Percentiles rank a stretch among this genome's conserved stretches.
Conservation (phyloP, 2,113 vertebrate species). For the Oplegnathus fasciatus region DNA sequence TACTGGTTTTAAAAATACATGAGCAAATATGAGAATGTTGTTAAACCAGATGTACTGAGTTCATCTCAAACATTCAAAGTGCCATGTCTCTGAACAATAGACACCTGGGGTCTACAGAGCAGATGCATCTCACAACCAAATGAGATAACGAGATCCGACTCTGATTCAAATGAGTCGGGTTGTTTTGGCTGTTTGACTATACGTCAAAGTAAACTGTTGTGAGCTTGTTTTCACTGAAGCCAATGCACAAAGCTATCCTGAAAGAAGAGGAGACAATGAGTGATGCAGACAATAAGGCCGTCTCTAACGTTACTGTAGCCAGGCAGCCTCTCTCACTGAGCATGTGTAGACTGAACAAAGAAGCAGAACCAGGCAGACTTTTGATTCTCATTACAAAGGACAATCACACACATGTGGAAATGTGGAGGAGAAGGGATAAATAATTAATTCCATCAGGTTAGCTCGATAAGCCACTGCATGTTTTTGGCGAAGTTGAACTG, state of each 20-base stretch:
- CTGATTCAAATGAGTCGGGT: conserved; percentile 10
- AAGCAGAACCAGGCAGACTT: conserved; percentile 21
- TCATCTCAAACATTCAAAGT: not conserved
- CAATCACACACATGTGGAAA: conserved; percentile 27
- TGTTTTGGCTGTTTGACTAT: conserved; percentile 39
- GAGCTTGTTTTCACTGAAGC: conserved; percentile 5
- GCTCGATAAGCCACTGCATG: not conserved
- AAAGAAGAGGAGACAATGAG: conserved; percentile 47
- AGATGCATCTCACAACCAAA: not conserved
- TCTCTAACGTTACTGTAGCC: conserved; percentile 71
- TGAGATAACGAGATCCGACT: not conserved
- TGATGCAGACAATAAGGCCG: conserved; percentile 32
- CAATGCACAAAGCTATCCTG: not conserved
- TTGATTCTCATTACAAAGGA: conserved; percentile 23
- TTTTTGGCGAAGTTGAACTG: not conserved
- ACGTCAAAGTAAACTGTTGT: conserved; percentile 12
- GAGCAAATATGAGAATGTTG: not conserved
- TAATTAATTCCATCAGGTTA: conserved; percentile 16
- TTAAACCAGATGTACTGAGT: no score
- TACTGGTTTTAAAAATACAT: not conserved
- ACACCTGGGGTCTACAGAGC: not conserved
- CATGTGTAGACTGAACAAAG: conserved; percentile 64
- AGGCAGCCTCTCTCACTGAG: conserved; percentile 52
- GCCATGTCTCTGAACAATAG: not conserved
- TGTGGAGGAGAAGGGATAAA: not conserved